Evolutionary conservation across 2,888 invertebrate genomes (phyloP).

Genomic region (Trachelus iudaicus): DNA sequence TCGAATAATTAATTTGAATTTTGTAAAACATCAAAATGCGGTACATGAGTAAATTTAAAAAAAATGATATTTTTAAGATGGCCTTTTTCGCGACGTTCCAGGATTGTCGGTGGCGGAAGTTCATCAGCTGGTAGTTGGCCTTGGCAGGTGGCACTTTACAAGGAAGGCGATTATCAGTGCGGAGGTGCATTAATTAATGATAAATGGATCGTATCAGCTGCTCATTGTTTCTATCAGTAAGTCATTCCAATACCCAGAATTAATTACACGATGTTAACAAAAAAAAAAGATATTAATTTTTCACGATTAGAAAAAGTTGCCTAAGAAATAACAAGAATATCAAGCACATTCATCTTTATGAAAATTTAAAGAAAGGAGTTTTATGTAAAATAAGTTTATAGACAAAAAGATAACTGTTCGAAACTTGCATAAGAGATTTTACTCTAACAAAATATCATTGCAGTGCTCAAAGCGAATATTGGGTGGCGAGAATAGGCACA

Average conservation of each 20-base stretch:
- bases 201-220: constrained; percentile 82
- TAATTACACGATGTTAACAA: too few relatives aligned
- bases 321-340: constrained; percentile 14
- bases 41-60: neutral
- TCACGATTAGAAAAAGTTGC: too few relatives aligned
- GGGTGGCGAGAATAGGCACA: constrained; percentile 84
- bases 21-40: neutral
- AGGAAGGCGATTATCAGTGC: constrained; percentile 87
- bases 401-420: too few relatives aligned
- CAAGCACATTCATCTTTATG: constrained; percentile 8
- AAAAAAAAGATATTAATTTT: too few relatives aligned
- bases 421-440: neutral
- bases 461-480: constrained; percentile 79
- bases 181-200: constrained; percentile 80
- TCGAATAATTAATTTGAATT: neutral
- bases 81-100: constrained; percentile 65
- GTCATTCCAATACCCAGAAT: constrained; percentile 43
- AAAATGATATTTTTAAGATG: constrained; percentile 18
- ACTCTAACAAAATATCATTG: constrained; percentile 13
- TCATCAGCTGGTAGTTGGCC: constrained; percentile 84
- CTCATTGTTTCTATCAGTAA: constrained; percentile 86
- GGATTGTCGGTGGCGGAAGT: constrained; percentile 85
- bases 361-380: neutral
- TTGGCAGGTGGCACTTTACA: constrained; percentile 88
- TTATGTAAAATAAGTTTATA: neutral